Conservation (phyloP, 2,888 invertebrate genomes). For the Agriopis aurantiaria region DNA sequence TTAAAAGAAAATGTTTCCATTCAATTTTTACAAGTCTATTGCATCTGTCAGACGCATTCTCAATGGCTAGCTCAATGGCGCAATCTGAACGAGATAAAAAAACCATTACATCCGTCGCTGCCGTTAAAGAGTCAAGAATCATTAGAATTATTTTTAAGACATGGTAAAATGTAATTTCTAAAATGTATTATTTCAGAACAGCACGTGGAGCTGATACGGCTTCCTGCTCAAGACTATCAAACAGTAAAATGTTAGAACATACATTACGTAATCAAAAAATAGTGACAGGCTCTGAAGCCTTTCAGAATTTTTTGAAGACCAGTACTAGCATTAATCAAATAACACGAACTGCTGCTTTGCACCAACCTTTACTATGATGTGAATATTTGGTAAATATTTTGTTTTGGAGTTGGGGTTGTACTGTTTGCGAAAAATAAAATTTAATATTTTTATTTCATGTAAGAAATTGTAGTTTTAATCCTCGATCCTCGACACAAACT, state of each 20-base stretch:
- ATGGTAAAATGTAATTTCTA: too few species aligned
- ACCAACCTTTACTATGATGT: constrained; percentile 23
- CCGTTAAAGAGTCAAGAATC: too few species aligned
- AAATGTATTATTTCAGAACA: constrained; percentile 27
- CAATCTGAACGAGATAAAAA: too few species aligned
- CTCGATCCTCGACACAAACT: background rate
- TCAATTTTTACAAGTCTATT: too few species aligned
- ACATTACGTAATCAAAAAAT: constrained; percentile 57
- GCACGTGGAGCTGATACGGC: constrained; percentile 11
- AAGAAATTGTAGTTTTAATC: background rate
- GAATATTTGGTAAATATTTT: constrained; percentile 52
- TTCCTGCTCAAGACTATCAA: background rate
- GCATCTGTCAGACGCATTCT: too few species aligned
- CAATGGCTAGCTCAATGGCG: too few species aligned
- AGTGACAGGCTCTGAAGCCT: constrained; percentile 71
- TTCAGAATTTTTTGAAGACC: constrained; percentile 67
- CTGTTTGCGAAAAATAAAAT: constrained; percentile 51
- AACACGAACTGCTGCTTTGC: constrained; percentile 1
- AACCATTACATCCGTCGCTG: too few species aligned
- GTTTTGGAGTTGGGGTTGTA: constrained; percentile 32
- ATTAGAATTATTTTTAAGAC: too few species aligned
- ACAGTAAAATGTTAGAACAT: constrained; percentile 15
- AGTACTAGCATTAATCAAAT: constrained; percentile 55
- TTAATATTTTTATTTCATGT: constrained; percentile 8
- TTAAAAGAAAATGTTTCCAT: too few species aligned